Base-by-base conservation (phyloP, 2,888 invertebrate species). In the Drosophila setosimentum region DNA sequence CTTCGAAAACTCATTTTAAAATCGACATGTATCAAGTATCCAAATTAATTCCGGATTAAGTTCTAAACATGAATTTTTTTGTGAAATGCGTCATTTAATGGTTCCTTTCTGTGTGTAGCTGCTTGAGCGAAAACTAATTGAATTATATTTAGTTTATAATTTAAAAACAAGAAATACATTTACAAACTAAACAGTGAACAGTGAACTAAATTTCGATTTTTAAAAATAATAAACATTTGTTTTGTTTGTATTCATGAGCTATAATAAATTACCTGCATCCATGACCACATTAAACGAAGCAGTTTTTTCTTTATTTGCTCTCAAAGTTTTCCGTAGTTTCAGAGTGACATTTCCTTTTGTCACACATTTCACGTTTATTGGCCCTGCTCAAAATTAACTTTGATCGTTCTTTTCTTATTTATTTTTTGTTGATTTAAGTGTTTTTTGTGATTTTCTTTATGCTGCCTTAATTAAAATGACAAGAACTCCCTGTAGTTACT, bases 401-500 rank as follows among this genome's bases (percentile, higher is more conserved):
- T 40, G 5, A 33, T 27, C 11, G 27, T 16, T 62, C 29, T 24
- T 24, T 21, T 35, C 21, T 29, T 42, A 51, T 48, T 50, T 54
- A 4, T 32, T 27, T 32, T 45, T 21, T 3, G 8, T 16, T 42
- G 24, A 29, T 32, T 10, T 27, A 45, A 45, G 45, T 24, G 45
- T 32, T 32, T 57, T 66, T 62, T 51, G 62, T 50, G 35, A 48
- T 64, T 76, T 76, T 70, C 21, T 48, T 68, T 51, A 58, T 65
- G 57, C 49, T 67, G 68, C 68, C 67, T 77, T 77, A 88, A 86
- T 82, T 82, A 82, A 86, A 82, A 82, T 83, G 80, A 68, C 80
- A 80, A 58, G 71, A 73, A 57, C 61, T 72, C 61, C 62, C 69
- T 48, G 42, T 45, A 72, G 60, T 62, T 54, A 72, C 62, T 62